Base-by-base conservation (phyloP, 2,113 vertebrate species). In the Meleagris gallopavo region DNA sequence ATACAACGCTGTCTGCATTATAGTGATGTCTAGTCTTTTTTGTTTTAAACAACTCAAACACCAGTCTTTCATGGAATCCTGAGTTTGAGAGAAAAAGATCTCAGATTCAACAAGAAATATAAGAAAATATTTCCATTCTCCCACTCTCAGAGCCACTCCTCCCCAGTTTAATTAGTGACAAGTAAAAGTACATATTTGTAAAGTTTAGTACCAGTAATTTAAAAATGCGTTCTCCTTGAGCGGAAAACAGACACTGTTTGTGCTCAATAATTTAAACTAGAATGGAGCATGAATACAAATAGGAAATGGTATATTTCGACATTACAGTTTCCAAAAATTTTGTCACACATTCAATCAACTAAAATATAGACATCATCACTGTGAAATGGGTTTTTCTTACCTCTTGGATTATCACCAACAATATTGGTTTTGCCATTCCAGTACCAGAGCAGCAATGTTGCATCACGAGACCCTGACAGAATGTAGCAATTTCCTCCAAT, bases 401-500 rank as follows among this genome's bases (percentile, higher is more conserved):
- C 98, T 93, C 98, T 98, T 17, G 98, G 97, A 80, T 98, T 98
- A 95, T 99, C 99, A 90, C 99, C 99, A 21, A 99, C 98, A 85
- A 98, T 98, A 96, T 93, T 98, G 96, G 97, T 98, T 97, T 99
- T 99, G 65, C 99, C 99, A 43, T 99, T 99, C 99, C 99, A 99
- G 97, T 99, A 99, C 99, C 99, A 99, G 81, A 99, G 98, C 93
- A 99, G 97, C 86, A 99, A 97, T 1, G 99, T 99, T 95, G 99
- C 99, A 70, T 99, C 99, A 50, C 99, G 98, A 20, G 99, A 99
- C 58, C 99, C 99, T 2, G 99, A 99, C 91, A 99, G 98, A 76
- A 99, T 94, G 92, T 99, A 99, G 97, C 99, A 99, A 96, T 99
- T 99, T 70, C 99, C 99, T 75, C 99, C 99, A 46, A 99, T 99